These are phyloP conservation scores for Phymatocera aterrima DNA, from an alignment of 2,888 invertebrate genomes.

Conservation along the genomic window DNA sequence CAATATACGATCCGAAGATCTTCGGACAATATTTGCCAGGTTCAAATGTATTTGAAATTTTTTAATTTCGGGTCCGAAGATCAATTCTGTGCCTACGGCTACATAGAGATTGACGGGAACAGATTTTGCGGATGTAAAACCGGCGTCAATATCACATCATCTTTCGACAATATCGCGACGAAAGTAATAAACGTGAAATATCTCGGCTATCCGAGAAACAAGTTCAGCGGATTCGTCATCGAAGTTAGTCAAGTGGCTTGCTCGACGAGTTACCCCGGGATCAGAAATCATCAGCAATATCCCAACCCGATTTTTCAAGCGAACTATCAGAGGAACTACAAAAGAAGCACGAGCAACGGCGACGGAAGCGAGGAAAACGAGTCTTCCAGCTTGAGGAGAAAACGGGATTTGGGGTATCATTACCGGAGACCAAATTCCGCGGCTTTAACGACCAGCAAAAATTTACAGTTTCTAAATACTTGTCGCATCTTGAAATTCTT, in stretches of 20 bases:
- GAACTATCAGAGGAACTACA: neutral
- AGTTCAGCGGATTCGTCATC: constrained; percentile 76
- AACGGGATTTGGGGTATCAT: constrained; percentile 59
- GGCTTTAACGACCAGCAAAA: constrained; percentile 34
- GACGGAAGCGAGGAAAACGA: neutral
- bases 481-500: constrained; percentile 61
- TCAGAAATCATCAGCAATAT: neutral
- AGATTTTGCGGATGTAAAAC: constrained; percentile 79
- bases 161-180: constrained; percentile 54
- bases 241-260: constrained; percentile 79
- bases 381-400: constrained; percentile 33
- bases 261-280: constrained; percentile 64
- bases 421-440: constrained; percentile 57
- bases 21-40: constrained; percentile 75
- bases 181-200: constrained; percentile 75
- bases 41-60: constrained; percentile 77
- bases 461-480: constrained; percentile 3
- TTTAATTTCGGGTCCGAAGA: constrained; percentile 76
- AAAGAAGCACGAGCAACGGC: neutral
- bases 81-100: constrained; percentile 75
- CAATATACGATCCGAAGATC: constrained; percentile 76
- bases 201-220: constrained; percentile 71
- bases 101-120: constrained; percentile 78
- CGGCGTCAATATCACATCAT: constrained; percentile 69
- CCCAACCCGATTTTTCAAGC: neutral